Base-by-base conservation (phyloP, 35 echinoderm and acorn worm species). In the Eucidaris tribuloides region DNA sequence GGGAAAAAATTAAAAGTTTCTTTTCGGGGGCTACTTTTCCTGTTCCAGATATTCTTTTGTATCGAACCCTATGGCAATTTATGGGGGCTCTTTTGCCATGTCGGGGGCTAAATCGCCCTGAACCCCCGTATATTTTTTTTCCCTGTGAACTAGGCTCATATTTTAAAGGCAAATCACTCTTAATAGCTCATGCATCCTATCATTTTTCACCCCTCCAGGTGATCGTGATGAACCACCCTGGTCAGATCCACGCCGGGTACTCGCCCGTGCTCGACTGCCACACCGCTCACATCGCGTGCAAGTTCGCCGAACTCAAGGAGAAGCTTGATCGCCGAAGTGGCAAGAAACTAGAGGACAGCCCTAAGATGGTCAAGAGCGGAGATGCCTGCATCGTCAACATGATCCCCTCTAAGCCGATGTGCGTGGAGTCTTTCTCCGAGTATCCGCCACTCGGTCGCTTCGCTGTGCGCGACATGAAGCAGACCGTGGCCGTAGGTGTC, bases 401-500 rank as follows among this genome's bases (percentile, higher is more conserved):
- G 59, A 64, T 48, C 2, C 94, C 94, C 23, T 70, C 61, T 76
- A 97, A 97, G 82, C 85, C 89, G 9, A 92, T 97, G 94, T 89
- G 85, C 28, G 94, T 97, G 5, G 94, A 97, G 55, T 34, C 89
- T 24, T 97, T 97, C 46, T 63, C 63, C 3, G 90, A 97, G 24
- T 97, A 87, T 37, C 81, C 85, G 13, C 94, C 94, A 14, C 90
- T 92, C 7, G 93, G 93, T 64, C 93, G 93, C 32, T 15, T n/a
- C n/a, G n/a, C n/a, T n/a, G n/a, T n/a, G n/a, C 81, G 94, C 48
- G 94, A 97, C 90, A 97, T 97, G 90, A 97, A 86, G 65, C 89
- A 97, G 81, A 97, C 94, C 18, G 94, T 97, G 28, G 94, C 94
- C 43, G 94, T 97, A 1, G 94, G 94, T 59, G 94, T 97, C 42